Conservation (phyloP, 2,797 vertebrate genomes). For the Prunella strophiata region DNA sequence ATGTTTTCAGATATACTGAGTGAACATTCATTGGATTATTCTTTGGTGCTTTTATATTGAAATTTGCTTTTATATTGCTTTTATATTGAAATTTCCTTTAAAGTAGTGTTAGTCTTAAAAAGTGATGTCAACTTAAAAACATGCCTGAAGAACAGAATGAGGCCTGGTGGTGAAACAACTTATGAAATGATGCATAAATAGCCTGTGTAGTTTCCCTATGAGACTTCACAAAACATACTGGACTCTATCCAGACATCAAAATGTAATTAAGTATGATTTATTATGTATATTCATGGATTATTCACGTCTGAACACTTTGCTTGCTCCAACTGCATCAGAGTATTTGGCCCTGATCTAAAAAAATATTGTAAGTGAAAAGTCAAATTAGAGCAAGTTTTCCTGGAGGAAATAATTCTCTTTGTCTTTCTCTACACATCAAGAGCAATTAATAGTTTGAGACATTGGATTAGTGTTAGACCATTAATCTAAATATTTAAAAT, state of each 20-base stretch:
- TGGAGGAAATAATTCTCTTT: conserved; percentile 30
- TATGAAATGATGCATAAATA: conserved; percentile 61
- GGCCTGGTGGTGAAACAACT: conserved; percentile 42
- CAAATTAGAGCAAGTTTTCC: conserved; percentile 29
- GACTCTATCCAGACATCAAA: conserved; percentile 55
- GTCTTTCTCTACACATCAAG: conserved; percentile 38
- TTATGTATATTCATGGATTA: conserved; percentile 59
- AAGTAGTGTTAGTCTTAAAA: not conserved
- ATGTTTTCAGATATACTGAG: not conserved
- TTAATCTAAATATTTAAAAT: conserved; percentile 69
- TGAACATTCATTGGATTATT: not conserved
- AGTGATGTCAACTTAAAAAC: conserved; percentile 25
- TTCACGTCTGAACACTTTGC: conserved; percentile 33
- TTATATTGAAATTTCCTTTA: not conserved
- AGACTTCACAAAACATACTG: conserved; percentile 44
- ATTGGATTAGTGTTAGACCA: conserved; percentile 43
- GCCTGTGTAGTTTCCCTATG: conserved; percentile 9
- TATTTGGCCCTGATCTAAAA: conserved; percentile 15
- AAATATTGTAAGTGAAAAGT: conserved; percentile 46
- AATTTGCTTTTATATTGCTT: not conserved
- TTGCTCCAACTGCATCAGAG: not conserved
- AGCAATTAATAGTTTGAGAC: conserved; percentile 63
- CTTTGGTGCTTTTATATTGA: not conserved
- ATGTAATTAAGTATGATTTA: conserved; percentile 63
- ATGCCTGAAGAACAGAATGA: conserved; percentile 27